phyloP scores from a whole-genome alignment of 2,888 invertebrate species.

The Phengaris arion region DNA sequence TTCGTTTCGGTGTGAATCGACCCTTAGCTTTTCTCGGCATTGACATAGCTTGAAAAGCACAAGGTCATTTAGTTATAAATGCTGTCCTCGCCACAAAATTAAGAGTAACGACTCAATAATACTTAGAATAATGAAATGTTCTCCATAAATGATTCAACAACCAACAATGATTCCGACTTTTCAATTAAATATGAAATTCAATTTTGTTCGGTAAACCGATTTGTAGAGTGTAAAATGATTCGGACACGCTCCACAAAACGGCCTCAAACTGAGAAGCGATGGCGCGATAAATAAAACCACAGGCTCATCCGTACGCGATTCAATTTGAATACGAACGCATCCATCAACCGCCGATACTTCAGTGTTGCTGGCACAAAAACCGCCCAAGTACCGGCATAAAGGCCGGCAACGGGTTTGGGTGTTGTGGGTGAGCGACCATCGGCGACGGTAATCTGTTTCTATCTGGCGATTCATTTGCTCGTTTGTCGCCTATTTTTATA shows the following conservation, averaged over 20 bases:
- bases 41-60: too few relatives aligned
- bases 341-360: slow-evolving; percentile 3
- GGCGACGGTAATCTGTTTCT: too few relatives aligned
- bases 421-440: too few relatives aligned
- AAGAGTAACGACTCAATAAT: background rate
- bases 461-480: too few relatives aligned
- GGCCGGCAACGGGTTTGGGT: too few relatives aligned
- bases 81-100: background rate
- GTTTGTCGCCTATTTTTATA: too few relatives aligned
- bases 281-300: slow-evolving; percentile 17
- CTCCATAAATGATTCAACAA: too few relatives aligned
- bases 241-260: slow-evolving; percentile 4
- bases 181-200: slow-evolving; percentile 14
- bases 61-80: too few relatives aligned
- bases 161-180: background rate
- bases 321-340: background rate
- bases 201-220: slow-evolving; percentile 16
- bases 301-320: background rate
- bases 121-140: too few relatives aligned
- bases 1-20: too few relatives aligned
- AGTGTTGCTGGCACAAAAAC: background rate
- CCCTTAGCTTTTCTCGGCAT: too few relatives aligned
- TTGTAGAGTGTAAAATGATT: slow-evolving; percentile 4
- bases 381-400: too few relatives aligned
- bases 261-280: slow-evolving; percentile 11